Percentiles rank a stretch among this genome's conserved stretches.
phyloP scores from a whole-genome alignment of 2,888 invertebrate species.

The Hartigia nigra region DNA sequence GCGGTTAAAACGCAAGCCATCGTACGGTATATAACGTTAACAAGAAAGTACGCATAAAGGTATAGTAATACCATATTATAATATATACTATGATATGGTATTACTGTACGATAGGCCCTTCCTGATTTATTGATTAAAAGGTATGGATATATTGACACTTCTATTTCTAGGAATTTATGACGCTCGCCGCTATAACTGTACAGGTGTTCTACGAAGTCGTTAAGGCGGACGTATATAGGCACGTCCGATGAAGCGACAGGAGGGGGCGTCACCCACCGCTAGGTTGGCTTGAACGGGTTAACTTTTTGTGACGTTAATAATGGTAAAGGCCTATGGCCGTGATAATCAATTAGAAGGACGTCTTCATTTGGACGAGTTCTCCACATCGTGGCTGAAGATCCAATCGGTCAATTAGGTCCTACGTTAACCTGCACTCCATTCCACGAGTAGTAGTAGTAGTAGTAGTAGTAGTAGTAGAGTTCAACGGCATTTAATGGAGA shows the following conservation, averaged over 20 bases:
- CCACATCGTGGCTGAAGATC: not conserved
- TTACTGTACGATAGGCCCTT: too few species aligned
- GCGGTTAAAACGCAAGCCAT: not conserved
- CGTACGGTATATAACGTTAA: not conserved
- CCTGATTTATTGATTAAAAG: too few species aligned
- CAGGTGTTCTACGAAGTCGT: not conserved
- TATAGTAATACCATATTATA: not conserved
- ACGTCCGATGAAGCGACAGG: not conserved
- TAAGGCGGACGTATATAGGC: not conserved
- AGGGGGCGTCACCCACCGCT: not conserved
- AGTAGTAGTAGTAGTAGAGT: too few species aligned
- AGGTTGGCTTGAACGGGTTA: not conserved
- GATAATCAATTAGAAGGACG: constrained; percentile 7
- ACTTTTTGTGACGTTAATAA: constrained; percentile 6
- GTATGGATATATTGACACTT: too few species aligned
- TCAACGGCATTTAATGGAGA: not conserved
- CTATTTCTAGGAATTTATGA: too few species aligned
- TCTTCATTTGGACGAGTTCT: not conserved
- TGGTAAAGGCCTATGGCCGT: not conserved
- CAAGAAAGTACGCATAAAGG: not conserved
- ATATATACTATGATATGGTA: too few species aligned
- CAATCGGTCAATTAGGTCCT: not conserved
- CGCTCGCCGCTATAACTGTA: not conserved
- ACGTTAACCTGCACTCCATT: not conserved
- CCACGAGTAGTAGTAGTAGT: too few species aligned